Base-by-base conservation (phyloP, 2,888 invertebrate genomes). In the Drosophila greeni region DNA sequence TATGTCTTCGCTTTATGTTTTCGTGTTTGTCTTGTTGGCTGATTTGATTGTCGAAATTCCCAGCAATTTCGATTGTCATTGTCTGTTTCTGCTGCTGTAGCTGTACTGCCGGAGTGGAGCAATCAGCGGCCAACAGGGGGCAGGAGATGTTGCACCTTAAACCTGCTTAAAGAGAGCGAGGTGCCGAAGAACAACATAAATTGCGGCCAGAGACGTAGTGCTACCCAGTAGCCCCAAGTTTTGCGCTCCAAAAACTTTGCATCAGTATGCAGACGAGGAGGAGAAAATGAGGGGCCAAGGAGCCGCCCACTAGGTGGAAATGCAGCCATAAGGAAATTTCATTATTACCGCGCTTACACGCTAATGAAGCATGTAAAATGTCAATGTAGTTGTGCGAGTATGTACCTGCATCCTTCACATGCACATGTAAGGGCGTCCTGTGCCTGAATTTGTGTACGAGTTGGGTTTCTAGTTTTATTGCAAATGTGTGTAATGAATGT, bases 351-450 rank as follows among this genome's bases (percentile, higher is more conserved):
- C 80, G 82, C 75, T 81, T 85, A 85, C 73, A 77, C 76, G 81
- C 85, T 86, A 85, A 85, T 85, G 86, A 85, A 85, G 86, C 85
- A 79, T 81, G 75, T 85, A 82, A 82, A 81, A 80, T 81, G 81
- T 81, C 84, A 81, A 81, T 84, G 82, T 82, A 72, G 73, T 71
- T 65, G 70, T 59, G 31, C 33, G 14, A 33, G 31, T 51, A 16
- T 31, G 20, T 34, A 34, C 29, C 18, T 11, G 39, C 48, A 62
- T 66, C 60, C 58, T 39, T 18, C 37, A 39, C 42, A n/a, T 31
- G 37, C 39, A 34, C 37, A n/a, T 9, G 24, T 16, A 16, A 2
- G 24, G 24, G 8, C 8, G 45, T 45, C 45, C 45, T 62, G 39
- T 45, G 26, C 52, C 39, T 54, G 37, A 51, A 29, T 42, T 14